A percentile compares a stretch with the other conserved stretches of the same genome.
Conservation (phyloP, 2,113 vertebrate genomes). For the Rafetus swinhoei region DNA sequence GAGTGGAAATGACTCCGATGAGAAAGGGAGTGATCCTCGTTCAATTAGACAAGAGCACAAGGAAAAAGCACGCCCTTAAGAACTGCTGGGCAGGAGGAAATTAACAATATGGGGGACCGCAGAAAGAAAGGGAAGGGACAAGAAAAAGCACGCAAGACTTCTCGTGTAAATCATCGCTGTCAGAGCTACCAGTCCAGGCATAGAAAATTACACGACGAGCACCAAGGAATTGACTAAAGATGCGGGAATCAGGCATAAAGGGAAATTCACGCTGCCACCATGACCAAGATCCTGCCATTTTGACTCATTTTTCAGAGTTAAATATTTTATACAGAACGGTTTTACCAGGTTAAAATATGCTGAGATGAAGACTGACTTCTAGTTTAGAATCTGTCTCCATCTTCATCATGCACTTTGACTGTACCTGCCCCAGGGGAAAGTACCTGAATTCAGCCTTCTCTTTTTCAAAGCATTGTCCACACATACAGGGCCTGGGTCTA, state of each 20-base stretch:
- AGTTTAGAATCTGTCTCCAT: background rate
- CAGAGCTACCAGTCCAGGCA: background rate
- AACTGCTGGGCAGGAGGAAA: background rate
- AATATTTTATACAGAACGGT: background rate
- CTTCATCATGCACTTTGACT: background rate
- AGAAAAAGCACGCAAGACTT: background rate
- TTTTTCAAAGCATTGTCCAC: background rate
- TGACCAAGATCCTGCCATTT: background rate
- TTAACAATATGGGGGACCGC: background rate
- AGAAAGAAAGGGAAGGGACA: background rate
- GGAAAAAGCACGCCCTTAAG: background rate
- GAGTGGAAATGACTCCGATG: background rate
- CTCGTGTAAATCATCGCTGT: background rate
- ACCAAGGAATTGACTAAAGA: background rate
- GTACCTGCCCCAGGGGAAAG: background rate
- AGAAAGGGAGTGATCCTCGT: background rate
- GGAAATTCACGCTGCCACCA: background rate
- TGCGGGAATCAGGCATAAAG: background rate
- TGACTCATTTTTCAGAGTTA: background rate
- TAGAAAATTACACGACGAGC: background rate
- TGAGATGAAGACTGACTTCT: background rate
- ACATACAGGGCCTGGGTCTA: background rate
- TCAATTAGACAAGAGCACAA: background rate
- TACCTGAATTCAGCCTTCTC: background rate
- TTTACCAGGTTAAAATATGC: background rate